A percentile compares a stretch with the other conserved stretches of the same genome.
phyloP scores from a whole-genome alignment of 2,797 vertebrate species.

The Tokudaia tokunoshimensis region DNA sequence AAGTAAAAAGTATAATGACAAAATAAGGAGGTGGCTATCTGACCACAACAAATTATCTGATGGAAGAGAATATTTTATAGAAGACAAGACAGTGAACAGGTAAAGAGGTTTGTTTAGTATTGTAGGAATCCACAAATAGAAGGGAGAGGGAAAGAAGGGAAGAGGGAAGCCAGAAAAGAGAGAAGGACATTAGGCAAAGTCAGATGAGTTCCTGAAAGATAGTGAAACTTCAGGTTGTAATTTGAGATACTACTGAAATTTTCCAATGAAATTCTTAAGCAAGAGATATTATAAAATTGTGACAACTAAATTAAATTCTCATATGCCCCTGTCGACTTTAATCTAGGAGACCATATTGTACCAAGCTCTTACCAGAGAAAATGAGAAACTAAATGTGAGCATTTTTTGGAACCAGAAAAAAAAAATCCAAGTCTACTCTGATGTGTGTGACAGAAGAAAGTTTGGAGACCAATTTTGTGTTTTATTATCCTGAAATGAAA shows the following conservation, averaged over 20 bases:
- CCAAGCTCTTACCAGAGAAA: background rate
- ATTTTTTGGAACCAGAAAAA: background rate
- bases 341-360: background rate
- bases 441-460: background rate
- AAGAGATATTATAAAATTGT: background rate
- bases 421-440: background rate
- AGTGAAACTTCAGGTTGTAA: background rate
- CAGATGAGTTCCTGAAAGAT: background rate
- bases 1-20: background rate
- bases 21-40: background rate
- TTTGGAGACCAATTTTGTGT: rapidly evolving
- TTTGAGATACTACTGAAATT: background rate
- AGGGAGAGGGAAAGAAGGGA: background rate
- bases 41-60: background rate
- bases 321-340: background rate
- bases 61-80: background rate
- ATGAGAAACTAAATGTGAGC: background rate
- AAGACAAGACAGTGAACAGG: background rate
- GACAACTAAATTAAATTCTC: background rate
- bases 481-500: background rate
- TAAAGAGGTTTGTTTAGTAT: background rate
- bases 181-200: background rate
- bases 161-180: background rate
- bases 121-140: background rate
- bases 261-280: background rate